phyloP scores from a whole-genome alignment of 2,888 invertebrate species.

The Notocelia uddmanniana region DNA sequence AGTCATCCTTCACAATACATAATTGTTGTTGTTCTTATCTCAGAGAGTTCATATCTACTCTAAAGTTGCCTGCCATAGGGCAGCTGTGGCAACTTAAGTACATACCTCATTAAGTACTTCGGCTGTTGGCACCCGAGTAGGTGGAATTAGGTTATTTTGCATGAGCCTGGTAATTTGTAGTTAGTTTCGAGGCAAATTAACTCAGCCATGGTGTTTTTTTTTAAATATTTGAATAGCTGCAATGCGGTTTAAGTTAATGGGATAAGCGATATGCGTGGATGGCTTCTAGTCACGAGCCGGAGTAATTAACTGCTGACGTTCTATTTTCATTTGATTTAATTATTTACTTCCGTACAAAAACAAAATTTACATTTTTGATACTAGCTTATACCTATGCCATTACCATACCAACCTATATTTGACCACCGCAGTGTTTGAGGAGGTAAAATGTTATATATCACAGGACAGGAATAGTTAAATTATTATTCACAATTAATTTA shows the following conservation, averaged over 20 bases:
- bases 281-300: conserved; percentile 33
- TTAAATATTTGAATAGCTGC: conserved; percentile 43
- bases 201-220: conserved; percentile 19
- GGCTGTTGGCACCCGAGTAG: not conserved
- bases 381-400: too few species aligned
- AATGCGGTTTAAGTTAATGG: conserved; percentile 40
- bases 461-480: too few species aligned
- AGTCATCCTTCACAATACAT: conserved; percentile 21
- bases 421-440: too few species aligned
- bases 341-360: not conserved
- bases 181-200: conserved; percentile 27
- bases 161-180: conserved; percentile 10
- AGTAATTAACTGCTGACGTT: conserved; percentile 31
- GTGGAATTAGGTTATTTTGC: conserved; percentile 9
- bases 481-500: too few species aligned
- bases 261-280: conserved; percentile 42
- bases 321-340: conserved; percentile 22
- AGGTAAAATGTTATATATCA: too few species aligned
- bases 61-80: too few species aligned
- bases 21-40: conserved; percentile 25
- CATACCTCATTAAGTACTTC: not conserved
- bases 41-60: conserved; percentile 1
- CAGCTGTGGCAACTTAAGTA: too few species aligned
- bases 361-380: not conserved
- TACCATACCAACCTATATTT: too few species aligned